Base-by-base conservation (phyloP, 2,888 invertebrate genomes). In the Stenichneumon culpator region DNA sequence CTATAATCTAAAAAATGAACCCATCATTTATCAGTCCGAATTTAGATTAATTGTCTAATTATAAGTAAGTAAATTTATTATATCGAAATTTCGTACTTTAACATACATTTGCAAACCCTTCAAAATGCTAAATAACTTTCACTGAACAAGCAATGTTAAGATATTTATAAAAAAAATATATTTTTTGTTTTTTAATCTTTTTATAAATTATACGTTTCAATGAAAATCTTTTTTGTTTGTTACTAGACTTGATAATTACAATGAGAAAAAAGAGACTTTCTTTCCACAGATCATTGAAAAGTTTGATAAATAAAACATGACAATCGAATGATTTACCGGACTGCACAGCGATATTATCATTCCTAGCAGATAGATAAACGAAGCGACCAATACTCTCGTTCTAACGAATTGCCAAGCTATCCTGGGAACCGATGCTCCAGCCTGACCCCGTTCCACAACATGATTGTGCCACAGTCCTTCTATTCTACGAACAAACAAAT, bases 391-490 rank as follows among this genome's bases (percentile, higher is more conserved):
- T 11, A 95, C 89, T 28, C 95, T 91, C 2, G 94, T 95, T 57
- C 94, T 90, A 65, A 94, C 93, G 84, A 95, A 95, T 67, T 92
- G 90, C 93, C 94, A 94, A 2, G 94, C 91, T 11, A 94, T 94
- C 50, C 92, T 87, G 1, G 93, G 93, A 75, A 95, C 93, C 2
- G 95, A 95, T 7, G 95, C 94, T 7, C 93, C 93, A 22, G 93
- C 91, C 39, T 93, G 93, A 5, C 95, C 95, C 75, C 92, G 90
- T 72, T 89, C 91, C 19, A 93, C 93, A 14, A 95, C 88, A 87
- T 95, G 95, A 77, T 94, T 93, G 47, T 93, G 93, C 95, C 95
- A 95, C 69, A 95, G 87, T 67, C 93, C 91, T 83, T 94, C 95
- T 77, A 95, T 90, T 86, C 95, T 95, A 86, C 70, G 87, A 84